These are phyloP conservation scores for Daktulosphaira vitifoliae DNA, from an alignment of 1,140 invertebrate species.

Conservation along the genomic window DNA sequence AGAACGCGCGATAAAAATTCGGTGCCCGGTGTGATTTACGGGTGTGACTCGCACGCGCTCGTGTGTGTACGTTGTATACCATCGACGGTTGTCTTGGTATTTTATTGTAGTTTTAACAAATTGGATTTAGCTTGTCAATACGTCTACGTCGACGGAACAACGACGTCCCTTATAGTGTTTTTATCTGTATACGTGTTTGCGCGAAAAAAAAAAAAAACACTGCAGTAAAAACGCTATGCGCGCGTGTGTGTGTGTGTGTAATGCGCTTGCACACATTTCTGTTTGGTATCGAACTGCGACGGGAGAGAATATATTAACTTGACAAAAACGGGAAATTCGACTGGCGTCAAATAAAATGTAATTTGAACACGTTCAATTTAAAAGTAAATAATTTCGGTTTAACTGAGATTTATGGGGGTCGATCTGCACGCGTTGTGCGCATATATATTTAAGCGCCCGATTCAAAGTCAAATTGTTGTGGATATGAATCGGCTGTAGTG, in stretches of 20 bases:
- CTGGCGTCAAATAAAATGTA: slow-evolving; percentile 33
- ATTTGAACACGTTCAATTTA: slow-evolving; percentile 32
- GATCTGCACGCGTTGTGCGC: background rate
- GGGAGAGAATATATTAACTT: slow-evolving; percentile 28
- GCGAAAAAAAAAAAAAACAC: too few species aligned
- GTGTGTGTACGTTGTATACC: too few species aligned
- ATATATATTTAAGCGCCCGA: background rate
- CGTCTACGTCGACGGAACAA: slow-evolving; percentile 15
- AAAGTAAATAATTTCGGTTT: slow-evolving; percentile 34
- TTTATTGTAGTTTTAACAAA: slow-evolving; percentile 31
- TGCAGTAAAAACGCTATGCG: background rate
- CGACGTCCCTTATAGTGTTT: slow-evolving; percentile 4
- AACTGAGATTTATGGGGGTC: slow-evolving; percentile 27
- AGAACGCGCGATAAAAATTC: too few species aligned
- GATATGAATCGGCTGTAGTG: background rate
- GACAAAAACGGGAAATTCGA: slow-evolving; percentile 30
- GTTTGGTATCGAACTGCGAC: background rate
- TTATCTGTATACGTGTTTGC: too few species aligned
- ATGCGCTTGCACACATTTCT: background rate
- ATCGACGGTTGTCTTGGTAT: slow-evolving; percentile 13
- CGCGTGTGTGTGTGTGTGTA: background rate
- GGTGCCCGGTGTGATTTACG: slow-evolving; percentile 18
- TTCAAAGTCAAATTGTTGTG: background rate
- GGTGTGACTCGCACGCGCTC: slow-evolving; percentile 7
- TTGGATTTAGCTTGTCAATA: slow-evolving; percentile 31